Percentiles rank a stretch among this genome's conserved stretches.
Conservation (phyloP, 1,140 invertebrate species). For the Ostrea denselamellosa region DNA sequence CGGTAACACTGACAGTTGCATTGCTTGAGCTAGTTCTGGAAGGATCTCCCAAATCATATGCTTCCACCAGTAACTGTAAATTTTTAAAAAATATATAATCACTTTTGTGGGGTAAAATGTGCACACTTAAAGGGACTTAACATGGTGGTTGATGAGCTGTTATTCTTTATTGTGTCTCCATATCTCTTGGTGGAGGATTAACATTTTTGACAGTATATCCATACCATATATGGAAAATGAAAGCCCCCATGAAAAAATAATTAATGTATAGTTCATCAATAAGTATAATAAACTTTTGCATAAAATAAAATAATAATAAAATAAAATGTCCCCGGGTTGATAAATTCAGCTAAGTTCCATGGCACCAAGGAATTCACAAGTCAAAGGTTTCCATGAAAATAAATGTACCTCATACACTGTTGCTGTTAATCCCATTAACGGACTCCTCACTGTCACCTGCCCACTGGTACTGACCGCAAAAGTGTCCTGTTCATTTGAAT, state of each 20-base stretch:
- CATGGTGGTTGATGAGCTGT: too few relatives aligned
- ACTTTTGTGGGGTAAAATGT: too few relatives aligned
- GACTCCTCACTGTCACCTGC: conserved; percentile 57
- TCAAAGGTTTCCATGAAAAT: not conserved
- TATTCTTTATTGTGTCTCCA: too few relatives aligned
- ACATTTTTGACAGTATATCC: too few relatives aligned
- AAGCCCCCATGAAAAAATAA: too few relatives aligned
- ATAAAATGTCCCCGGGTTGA: not conserved
- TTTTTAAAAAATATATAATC: too few relatives aligned
- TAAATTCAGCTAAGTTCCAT: not conserved
- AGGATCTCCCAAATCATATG: conserved; percentile 55
- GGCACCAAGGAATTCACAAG: not conserved
- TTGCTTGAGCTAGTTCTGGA: conserved; percentile 81
- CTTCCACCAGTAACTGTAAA: conserved; percentile 62
- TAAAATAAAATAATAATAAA: too few relatives aligned
- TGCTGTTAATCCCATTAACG: conserved; percentile 51
- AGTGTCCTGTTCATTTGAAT: conserved; percentile 52
- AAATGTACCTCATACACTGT: conserved; percentile 55
- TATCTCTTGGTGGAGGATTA: too few relatives aligned
- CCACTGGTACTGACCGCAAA: conserved; percentile 65
- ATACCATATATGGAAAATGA: too few relatives aligned
- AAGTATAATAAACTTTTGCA: too few relatives aligned
- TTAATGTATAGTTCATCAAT: too few relatives aligned
- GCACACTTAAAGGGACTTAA: too few relatives aligned
- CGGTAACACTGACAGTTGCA: conserved; percentile 90